These are phyloP conservation scores for Chionis minor DNA, from an alignment of 2,113 vertebrate genomes.

Conservation along the genomic window DNA sequence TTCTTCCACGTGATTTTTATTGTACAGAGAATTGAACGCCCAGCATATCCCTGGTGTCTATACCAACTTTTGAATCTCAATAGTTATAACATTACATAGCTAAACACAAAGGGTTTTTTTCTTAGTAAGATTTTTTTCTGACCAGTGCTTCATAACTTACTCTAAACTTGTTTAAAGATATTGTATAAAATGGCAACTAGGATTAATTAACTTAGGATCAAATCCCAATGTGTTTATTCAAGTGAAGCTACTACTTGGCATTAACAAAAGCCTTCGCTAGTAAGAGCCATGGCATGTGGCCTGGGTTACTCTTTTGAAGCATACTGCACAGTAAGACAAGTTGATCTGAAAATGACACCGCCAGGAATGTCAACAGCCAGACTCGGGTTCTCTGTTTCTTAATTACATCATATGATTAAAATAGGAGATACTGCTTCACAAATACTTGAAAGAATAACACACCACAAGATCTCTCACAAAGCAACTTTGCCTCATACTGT, in stretches of 20 bases:
- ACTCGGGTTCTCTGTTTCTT: neutral
- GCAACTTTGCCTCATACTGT: neutral
- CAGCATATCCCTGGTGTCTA: fast-evolving
- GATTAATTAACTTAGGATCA: neutral
- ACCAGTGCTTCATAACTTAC: neutral
- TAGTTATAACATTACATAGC: neutral
- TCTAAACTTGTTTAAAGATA: neutral
- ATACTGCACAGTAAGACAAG: neutral
- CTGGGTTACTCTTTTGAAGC: neutral
- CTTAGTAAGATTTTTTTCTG: neutral
- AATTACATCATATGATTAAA: neutral
- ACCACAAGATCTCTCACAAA: conserved; percentile 6
- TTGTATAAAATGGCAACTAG: neutral
- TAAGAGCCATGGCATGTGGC: neutral
- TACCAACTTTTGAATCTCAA: neutral
- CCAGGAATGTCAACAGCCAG: neutral
- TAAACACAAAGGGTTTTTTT: neutral
- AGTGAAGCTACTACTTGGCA: neutral
- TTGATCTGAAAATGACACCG: neutral
- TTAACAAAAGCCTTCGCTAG: neutral
- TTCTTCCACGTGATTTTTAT: neutral
- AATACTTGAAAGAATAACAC: neutral
- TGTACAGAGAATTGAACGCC: neutral
- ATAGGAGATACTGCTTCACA: neutral
- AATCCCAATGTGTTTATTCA: neutral